These are phyloP conservation scores for Scomber scombrus DNA, from an alignment of 2,113 vertebrate species.

Conservation along the genomic window DNA sequence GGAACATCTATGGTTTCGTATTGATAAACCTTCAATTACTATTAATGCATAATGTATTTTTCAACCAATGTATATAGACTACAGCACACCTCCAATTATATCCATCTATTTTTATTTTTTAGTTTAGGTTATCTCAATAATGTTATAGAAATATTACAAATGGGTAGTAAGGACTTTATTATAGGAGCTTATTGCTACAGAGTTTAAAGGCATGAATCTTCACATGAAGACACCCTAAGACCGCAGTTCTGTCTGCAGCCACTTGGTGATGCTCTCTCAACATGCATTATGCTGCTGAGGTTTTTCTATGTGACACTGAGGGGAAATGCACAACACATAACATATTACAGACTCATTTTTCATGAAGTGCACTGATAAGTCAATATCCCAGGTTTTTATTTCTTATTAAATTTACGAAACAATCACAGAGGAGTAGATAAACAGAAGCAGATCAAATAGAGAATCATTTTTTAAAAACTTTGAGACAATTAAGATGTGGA, in stretches of 20 bases:
- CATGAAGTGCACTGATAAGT: conserved; percentile 23
- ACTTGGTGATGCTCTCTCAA: conserved; percentile 73
- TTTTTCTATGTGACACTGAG: neutral
- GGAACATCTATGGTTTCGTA: neutral
- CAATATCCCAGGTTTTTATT: conserved; percentile 33
- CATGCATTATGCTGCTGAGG: conserved; percentile 8
- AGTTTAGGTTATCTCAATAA: neutral
- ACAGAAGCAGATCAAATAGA: conserved; percentile 2
- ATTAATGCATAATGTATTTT: neutral
- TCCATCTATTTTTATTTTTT: neutral
- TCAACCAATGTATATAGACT: too few relatives aligned
- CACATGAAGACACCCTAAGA: conserved; percentile 6
- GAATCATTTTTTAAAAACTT: neutral
- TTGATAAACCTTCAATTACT: neutral
- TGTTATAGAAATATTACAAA: neutral
- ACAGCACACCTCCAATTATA: too few relatives aligned
- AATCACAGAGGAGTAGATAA: conserved; percentile 34
- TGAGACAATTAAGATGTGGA: too few relatives aligned
- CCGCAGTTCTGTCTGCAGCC: conserved; percentile 50
- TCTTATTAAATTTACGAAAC: conserved; percentile 37
- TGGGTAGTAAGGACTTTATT: too few relatives aligned
- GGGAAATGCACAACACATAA: conserved; percentile 17
- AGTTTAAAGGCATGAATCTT: neutral
- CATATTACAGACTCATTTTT: conserved; percentile 37
- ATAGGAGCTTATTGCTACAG: neutral